Evolutionary conservation across 2,888 invertebrate species (phyloP).

Genomic region (Calliphora vomitoria): DNA sequence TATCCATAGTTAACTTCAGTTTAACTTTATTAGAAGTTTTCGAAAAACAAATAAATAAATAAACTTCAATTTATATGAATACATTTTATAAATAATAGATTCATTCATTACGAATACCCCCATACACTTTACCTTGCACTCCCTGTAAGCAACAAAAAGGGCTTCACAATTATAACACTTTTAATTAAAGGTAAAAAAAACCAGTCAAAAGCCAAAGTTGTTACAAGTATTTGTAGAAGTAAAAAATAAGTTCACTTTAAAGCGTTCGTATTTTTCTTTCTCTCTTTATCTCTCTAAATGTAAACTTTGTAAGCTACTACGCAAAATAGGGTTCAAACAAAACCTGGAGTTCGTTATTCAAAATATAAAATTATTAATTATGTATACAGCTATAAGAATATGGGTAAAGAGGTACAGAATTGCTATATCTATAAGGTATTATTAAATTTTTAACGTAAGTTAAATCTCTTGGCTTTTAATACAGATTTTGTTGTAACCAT

Average conservation of each 20-base stretch:
- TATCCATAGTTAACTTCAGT: not conserved
- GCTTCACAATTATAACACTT: slow-evolving; percentile 6
- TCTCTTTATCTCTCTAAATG: not conserved
- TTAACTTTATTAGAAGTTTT: not conserved
- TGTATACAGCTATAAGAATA: too few species aligned
- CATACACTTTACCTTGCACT: not conserved
- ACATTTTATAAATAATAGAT: slow-evolving; percentile 3
- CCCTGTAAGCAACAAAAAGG: not conserved
- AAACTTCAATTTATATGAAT: not conserved
- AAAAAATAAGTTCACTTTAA: not conserved
- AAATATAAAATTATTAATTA: too few species aligned
- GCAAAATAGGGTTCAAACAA: not conserved
- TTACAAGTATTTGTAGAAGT: not conserved
- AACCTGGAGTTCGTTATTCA: not conserved
- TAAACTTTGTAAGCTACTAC: not conserved
- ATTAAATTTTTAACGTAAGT: too few species aligned
- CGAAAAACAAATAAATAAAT: not conserved
- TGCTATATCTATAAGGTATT: too few species aligned
- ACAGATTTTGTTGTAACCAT: too few species aligned
- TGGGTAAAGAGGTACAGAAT: too few species aligned
- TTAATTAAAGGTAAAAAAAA: slow-evolving; percentile 8
- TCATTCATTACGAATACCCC: not conserved
- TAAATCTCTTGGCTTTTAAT: too few species aligned
- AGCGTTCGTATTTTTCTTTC: not conserved
- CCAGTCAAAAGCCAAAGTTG: not conserved